Percentiles rank a stretch among this genome's conserved stretches.
Conservation (phyloP, 2,888 invertebrate genomes). For the Thecocarcelia acutangulata region DNA sequence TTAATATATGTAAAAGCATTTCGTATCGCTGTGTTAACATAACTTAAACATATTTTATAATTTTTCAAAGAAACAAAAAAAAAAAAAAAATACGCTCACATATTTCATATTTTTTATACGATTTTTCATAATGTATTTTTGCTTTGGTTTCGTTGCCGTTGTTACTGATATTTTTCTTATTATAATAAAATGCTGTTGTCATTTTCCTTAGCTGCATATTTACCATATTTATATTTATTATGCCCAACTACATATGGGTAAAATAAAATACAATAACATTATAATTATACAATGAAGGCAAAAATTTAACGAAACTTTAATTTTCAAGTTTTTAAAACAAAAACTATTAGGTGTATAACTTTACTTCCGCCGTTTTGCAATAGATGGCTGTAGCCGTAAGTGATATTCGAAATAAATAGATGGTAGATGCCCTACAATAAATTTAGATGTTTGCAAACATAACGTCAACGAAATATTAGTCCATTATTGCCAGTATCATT, state of each 20-base stretch:
- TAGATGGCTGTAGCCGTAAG: too few species aligned
- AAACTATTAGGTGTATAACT: too few species aligned
- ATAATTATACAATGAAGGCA: conserved; percentile 26
- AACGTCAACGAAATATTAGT: too few species aligned
- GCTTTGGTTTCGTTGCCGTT: neutral
- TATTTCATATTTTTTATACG: conserved; percentile 58
- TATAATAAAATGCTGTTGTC: conserved; percentile 67
- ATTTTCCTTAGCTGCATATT: conserved; percentile 63
- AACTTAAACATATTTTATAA: conserved; percentile 38
- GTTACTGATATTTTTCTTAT: conserved; percentile 40
- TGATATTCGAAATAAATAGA: too few species aligned
- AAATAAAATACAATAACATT: conserved; percentile 11
- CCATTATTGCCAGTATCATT: too few species aligned
- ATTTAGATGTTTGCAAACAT: too few species aligned
- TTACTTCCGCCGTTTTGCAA: too few species aligned
- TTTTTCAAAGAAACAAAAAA: conserved; percentile 2
- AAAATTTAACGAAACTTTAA: neutral
- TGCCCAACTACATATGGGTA: conserved; percentile 41
- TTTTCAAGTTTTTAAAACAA: neutral
- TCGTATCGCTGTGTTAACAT: conserved; percentile 33
- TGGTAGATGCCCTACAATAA: too few species aligned
- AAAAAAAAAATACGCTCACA: conserved; percentile 35
- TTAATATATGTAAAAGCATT: conserved; percentile 5
- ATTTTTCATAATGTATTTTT: conserved; percentile 58
- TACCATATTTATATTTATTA: conserved; percentile 57